These are phyloP conservation scores for Lepus townsendii DNA, from an alignment of 2,797 vertebrate genomes.

Conservation along the genomic window DNA sequence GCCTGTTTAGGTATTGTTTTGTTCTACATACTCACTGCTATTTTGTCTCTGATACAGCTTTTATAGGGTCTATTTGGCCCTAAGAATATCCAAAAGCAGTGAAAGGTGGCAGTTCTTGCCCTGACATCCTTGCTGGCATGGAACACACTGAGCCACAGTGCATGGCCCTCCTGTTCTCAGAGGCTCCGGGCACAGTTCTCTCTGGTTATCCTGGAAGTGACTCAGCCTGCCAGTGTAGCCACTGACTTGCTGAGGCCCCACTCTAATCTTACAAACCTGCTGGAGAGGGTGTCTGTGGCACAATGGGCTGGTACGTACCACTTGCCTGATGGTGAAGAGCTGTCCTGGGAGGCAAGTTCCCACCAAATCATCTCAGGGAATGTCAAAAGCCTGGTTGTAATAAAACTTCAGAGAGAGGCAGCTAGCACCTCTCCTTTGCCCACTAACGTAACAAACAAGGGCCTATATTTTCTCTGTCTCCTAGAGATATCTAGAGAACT, in stretches of 20 bases:
- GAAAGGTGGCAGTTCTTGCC: not conserved
- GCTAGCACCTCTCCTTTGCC: not conserved
- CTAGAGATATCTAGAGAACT: not conserved
- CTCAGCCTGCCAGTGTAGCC: not conserved
- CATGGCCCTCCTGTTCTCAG: not conserved
- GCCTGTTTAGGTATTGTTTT: not conserved
- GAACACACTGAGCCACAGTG: not conserved
- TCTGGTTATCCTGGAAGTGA: not conserved
- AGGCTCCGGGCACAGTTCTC: not conserved
- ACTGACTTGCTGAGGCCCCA: not conserved
- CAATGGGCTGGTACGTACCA: not conserved
- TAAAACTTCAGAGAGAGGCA: not conserved
- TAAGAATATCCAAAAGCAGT: conserved; percentile 14
- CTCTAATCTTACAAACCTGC: not conserved
- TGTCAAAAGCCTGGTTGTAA: not conserved
- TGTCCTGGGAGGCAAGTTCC: not conserved
- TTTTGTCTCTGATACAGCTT: not conserved
- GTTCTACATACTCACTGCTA: not conserved
- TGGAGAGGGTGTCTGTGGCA: not conserved
- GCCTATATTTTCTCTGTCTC: not conserved
- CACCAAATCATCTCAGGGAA: not conserved
- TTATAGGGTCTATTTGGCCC: not conserved
- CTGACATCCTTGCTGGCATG: not conserved
- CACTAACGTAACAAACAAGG: not conserved
- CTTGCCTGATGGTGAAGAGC: not conserved